Base-by-base conservation (phyloP, 2,888 invertebrate genomes). In the Punctoribates punctum region DNA sequence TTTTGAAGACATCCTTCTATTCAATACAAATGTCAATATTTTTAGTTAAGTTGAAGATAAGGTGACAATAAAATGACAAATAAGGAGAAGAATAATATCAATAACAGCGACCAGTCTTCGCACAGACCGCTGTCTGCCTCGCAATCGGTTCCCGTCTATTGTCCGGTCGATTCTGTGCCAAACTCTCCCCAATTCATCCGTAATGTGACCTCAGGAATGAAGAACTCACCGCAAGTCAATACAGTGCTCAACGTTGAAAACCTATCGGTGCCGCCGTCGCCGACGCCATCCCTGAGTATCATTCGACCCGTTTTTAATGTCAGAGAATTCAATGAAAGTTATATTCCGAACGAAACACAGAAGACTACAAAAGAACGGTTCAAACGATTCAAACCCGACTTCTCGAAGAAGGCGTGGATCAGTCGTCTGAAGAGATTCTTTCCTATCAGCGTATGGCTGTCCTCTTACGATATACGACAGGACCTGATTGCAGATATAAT, bases 401-500 rank as follows among this genome's bases (percentile, higher is more conserved):
- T 70, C 11, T 42, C 42, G 6, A 38, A 29, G n/a, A 38, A 38
- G n/a, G 70, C 70, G 6, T 70, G 70, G 70, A 42, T 70, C 20
- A 38, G 23, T 20, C 74, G 62, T 1, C 29, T 77, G 11, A 77
- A 72, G 54, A 60, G 38, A n/a, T 75, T 78, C 23, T 74, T 84
- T 62, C 83, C 84, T 2, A 81, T 84, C 34, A 54, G 82, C 11
- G 77, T 78, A 6, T 84, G 84, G 84, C 77, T 84, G 17, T 82
- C 82, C 0, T 74, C 78, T 1, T 84, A 84, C 78, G 78, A 80
- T 34, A n/a, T n/a, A n/a, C n/a, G 78, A 74, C 73, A 80, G 20
- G 51, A 79, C 54, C 42, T 81, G 4, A 38, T 81, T 17, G 65
- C 79, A 1, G 81, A 81, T 72, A 70, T 81, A 23, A 77, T 81